Base-by-base conservation (phyloP, 2,888 invertebrate species). In the Harmothoe impar region DNA sequence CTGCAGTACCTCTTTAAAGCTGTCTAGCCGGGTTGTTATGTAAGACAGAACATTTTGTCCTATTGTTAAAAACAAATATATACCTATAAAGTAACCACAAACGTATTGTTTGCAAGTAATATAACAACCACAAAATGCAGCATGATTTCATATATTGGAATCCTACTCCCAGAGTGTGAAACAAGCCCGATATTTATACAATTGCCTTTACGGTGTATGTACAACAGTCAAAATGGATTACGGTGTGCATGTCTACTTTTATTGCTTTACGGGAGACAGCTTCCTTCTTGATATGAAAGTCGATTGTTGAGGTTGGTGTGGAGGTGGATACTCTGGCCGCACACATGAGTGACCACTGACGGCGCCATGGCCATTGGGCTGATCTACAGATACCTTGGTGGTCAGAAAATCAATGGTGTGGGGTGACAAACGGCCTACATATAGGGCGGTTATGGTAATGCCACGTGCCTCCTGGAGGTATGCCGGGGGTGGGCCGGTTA, bases 291-390 rank as follows among this genome's bases (percentile, higher is more conserved):
- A 62, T 62, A 62, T n/a, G n/a, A 20, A 62, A 62, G n/a, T 62
- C n/a, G 62, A 62, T 62, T 62, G 3, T 20, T 62, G 62, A n/a
- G 62, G 62, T n/a, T 62, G 62, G n/a, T 62, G 62, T n/a, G 12
- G n/a, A 62, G n/a, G 62, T n/a, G 62, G 62, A 62, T 62, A 62
- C n/a, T 15, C 15, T n/a, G 20, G 20, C 20, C 62, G 3, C 62
- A 62, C 62, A 62, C 62, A n/a, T n/a, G 62, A 62, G 23, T 62
- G 62, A 62, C 62, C 62, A 62, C 20, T 62, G n/a, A 62, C 62
- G 15, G 23, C 15, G n/a, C n/a, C 62, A 3, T 3, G n/a, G n/a
- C 62, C 62, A 20, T 20, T n/a, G 20, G 23, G 20, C 20, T 62
- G n/a, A 62, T 62, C 62, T 62, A 5, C 23, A 62, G 62, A 62